Conservation (phyloP, 2,888 invertebrate genomes). For the Nomada fabriciana region DNA sequence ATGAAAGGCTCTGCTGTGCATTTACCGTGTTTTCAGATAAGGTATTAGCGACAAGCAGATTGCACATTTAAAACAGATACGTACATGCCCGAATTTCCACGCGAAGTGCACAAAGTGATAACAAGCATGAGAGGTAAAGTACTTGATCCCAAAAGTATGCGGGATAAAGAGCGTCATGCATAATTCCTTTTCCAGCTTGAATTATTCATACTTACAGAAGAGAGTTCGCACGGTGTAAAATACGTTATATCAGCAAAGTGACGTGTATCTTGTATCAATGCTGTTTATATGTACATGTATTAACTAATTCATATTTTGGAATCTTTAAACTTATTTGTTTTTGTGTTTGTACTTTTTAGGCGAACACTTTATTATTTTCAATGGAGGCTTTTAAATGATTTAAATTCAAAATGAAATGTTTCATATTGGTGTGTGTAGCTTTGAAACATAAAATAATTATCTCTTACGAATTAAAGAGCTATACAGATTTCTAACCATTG, state of each 20-base stretch:
- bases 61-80: background rate
- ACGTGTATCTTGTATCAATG: background rate
- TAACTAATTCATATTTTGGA: background rate
- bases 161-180: background rate
- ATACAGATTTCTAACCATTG: too few species aligned
- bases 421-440: too few species aligned
- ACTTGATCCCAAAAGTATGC: background rate
- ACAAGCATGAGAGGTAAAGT: conserved; percentile 1
- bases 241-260: background rate
- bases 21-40: background rate
- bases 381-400: too few species aligned
- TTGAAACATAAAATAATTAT: too few species aligned
- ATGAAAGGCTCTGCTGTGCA: background rate
- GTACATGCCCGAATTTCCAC: background rate
- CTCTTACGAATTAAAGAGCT: too few species aligned
- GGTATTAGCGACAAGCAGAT: background rate
- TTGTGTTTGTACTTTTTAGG: too few species aligned
- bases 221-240: background rate
- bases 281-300: background rate
- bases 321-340: background rate
- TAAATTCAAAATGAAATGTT: too few species aligned
- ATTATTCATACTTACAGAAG: background rate
- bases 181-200: background rate
- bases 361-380: too few species aligned
- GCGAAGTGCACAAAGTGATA: background rate